Percentiles rank a stretch among this genome's conserved stretches.
Conservation (phyloP, 2,888 invertebrate genomes). For the Acleris literana region DNA sequence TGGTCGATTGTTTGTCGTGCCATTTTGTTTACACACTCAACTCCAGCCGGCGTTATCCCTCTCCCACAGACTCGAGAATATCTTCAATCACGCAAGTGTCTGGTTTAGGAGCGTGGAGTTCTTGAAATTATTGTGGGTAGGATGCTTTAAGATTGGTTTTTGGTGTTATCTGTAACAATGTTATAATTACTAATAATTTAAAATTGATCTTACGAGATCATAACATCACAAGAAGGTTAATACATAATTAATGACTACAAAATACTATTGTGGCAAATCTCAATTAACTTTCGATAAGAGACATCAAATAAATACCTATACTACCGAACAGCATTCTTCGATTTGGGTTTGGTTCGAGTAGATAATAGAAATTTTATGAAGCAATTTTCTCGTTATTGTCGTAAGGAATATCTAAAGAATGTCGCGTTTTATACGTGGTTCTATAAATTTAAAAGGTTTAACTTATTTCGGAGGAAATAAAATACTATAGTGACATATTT, state of each 20-base stretch:
- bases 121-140: slow-evolving; percentile 2
- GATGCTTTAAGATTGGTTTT: too few relatives aligned
- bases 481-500: background rate
- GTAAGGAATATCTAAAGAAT: slow-evolving; percentile 48
- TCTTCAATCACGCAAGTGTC: slow-evolving; percentile 54
- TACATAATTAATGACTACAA: too few relatives aligned
- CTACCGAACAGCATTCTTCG: slow-evolving; percentile 51
- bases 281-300: slow-evolving; percentile 39
- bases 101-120: slow-evolving; percentile 6
- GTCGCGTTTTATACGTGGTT: slow-evolving; percentile 34
- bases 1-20: slow-evolving; percentile 69
- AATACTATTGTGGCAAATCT: too few relatives aligned
- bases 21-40: slow-evolving; percentile 65
- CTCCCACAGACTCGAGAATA: slow-evolving; percentile 55
- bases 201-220: too few relatives aligned
- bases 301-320: slow-evolving; percentile 58
- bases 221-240: too few relatives aligned
- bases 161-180: too few relatives aligned
- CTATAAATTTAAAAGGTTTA: slow-evolving; percentile 39
- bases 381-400: slow-evolving; percentile 60
- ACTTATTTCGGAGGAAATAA: slow-evolving; percentile 14
- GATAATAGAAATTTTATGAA: slow-evolving; percentile 64
- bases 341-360: slow-evolving; percentile 40
- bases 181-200: too few relatives aligned
- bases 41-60: slow-evolving; percentile 54